These are phyloP conservation scores for Philotrypesis tridentata DNA, from an alignment of 1,140 invertebrate species.

Conservation along the genomic window DNA sequence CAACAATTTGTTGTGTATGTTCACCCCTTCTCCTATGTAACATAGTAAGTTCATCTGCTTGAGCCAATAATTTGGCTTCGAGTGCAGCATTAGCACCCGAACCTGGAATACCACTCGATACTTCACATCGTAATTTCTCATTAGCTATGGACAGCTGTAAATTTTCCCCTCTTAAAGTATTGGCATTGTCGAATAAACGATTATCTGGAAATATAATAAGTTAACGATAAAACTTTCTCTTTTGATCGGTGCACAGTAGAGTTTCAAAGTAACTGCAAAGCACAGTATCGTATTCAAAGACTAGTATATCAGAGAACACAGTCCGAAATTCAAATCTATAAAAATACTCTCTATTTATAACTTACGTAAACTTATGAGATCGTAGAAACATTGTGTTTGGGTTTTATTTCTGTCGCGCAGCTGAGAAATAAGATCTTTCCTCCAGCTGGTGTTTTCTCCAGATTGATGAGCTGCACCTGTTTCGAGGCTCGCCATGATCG, in stretches of 20 bases:
- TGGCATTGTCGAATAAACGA: slow-evolving; percentile 87
- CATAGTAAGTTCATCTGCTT: slow-evolving; percentile 95
- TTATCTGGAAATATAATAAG: slow-evolving; percentile 81
- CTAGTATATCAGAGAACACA: not conserved
- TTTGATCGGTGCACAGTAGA: not conserved
- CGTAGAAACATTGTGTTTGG: slow-evolving; percentile 77
- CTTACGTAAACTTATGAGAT: slow-evolving; percentile 79
- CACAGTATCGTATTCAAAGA: not conserved
- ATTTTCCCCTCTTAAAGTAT: slow-evolving; percentile 86
- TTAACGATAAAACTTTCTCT: not conserved
- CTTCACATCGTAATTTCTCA: slow-evolving; percentile 83
- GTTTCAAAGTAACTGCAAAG: not conserved
- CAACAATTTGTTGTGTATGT: slow-evolving; percentile 94
- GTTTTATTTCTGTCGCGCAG: slow-evolving; percentile 76
- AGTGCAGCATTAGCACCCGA: slow-evolving; percentile 73
- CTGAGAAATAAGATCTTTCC: slow-evolving; percentile 75
- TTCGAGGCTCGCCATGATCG: slow-evolving; percentile 25
- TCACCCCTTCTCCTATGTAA: slow-evolving; percentile 91
- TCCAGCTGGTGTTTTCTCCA: slow-evolving; percentile 73
- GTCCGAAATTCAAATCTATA: not conserved
- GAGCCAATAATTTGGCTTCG: slow-evolving; percentile 88
- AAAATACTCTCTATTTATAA: slow-evolving; percentile 44
- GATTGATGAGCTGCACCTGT: slow-evolving; percentile 47
- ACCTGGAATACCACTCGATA: slow-evolving; percentile 70
- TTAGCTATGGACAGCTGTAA: slow-evolving; percentile 88